Conservation (phyloP, 2,888 invertebrate species). For the Morpho helenor region DNA sequence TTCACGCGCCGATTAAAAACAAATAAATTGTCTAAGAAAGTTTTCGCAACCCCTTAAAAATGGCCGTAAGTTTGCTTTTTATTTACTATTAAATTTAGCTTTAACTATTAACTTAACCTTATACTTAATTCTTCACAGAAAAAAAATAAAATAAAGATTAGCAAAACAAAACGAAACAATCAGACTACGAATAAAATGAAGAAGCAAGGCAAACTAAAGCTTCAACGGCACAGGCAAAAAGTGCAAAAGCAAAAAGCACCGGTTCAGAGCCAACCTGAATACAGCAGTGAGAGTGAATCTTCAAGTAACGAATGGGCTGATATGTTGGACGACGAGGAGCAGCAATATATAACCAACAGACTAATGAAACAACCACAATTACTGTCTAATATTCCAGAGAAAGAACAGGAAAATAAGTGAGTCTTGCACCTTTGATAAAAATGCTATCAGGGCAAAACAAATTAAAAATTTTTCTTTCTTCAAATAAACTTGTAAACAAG, state of each 20-base stretch:
- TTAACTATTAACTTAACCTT: conserved; percentile 4
- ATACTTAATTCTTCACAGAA: conserved; percentile 50
- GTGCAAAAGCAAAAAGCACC: conserved; percentile 56
- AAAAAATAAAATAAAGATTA: conserved; percentile 74
- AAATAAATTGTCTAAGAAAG: neutral
- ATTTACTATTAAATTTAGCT: neutral
- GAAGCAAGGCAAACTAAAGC: conserved; percentile 73
- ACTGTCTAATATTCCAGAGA: conserved; percentile 58
- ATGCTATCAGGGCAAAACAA: too few species aligned
- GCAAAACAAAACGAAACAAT: conserved; percentile 77
- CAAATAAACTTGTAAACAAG: too few species aligned
- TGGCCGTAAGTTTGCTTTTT: conserved; percentile 54
- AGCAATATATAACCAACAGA: conserved; percentile 68
- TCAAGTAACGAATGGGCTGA: conserved; percentile 77
- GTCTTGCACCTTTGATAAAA: conserved; percentile 12
- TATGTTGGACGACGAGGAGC: conserved; percentile 79
- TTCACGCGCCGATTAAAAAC: neutral
- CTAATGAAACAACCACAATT: conserved; percentile 63
- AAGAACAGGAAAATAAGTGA: conserved; percentile 46
- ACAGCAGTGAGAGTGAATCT: conserved; percentile 67
- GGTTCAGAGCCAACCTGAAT: conserved; percentile 46
- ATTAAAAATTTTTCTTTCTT: too few species aligned
- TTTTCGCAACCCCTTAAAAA: conserved; percentile 27
- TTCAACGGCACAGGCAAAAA: conserved; percentile 62
- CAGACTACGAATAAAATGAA: conserved; percentile 79